Conservation (phyloP, 2,888 invertebrate species). For the Philereme vetulata region DNA sequence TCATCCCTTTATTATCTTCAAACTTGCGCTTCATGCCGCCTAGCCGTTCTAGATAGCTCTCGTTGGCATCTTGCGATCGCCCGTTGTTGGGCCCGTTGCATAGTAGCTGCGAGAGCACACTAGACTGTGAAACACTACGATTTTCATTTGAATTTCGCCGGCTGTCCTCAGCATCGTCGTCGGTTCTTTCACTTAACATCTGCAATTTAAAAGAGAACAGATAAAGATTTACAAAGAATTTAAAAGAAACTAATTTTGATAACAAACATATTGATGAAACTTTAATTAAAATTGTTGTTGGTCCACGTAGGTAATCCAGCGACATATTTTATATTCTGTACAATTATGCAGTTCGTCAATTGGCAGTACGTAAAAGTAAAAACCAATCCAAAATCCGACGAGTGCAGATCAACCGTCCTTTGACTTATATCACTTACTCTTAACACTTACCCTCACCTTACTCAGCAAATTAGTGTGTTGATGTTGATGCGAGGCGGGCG, state of each 20-base stretch:
- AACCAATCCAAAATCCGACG: conserved; percentile 8
- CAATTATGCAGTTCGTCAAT: too few species aligned
- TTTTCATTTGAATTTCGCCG: conserved; percentile 67
- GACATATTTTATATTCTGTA: too few species aligned
- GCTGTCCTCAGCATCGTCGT: conserved; percentile 89
- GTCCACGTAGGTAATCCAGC: too few species aligned
- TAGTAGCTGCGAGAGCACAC: conserved; percentile 82
- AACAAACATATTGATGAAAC: too few species aligned
- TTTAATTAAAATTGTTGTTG: too few species aligned
- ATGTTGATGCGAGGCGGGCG: conserved; percentile 47
- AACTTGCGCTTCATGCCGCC: conserved; percentile 71
- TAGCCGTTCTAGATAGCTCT: conserved; percentile 67
- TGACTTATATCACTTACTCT: conserved; percentile 34
- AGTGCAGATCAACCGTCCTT: background rate
- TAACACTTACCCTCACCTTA: conserved; percentile 61
- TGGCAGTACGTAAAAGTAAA: too few species aligned
- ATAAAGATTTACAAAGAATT: too few species aligned
- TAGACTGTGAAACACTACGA: conserved; percentile 67
- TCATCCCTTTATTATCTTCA: conserved; percentile 84
- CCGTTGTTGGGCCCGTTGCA: conserved; percentile 68
- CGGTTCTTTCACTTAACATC: conserved; percentile 92
- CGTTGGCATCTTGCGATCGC: conserved; percentile 61
- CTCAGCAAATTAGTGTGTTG: conserved; percentile 72
- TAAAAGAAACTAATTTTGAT: too few species aligned
- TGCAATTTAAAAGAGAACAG: conserved; percentile 48